phyloP scores from a whole-genome alignment of 2,797 vertebrate genomes.

The Limnodromus scolopaceus region DNA sequence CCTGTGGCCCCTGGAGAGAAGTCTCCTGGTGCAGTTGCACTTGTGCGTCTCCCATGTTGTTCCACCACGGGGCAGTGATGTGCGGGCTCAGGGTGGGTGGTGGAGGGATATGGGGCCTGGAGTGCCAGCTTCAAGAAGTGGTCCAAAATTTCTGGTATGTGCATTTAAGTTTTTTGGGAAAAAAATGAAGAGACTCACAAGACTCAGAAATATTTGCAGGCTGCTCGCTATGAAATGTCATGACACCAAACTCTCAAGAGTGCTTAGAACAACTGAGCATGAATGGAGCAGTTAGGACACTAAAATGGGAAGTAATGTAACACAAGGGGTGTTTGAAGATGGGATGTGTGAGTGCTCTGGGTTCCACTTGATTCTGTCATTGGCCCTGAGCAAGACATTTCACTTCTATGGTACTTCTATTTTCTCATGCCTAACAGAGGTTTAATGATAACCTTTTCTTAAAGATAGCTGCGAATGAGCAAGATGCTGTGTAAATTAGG shows the following conservation, averaged over 20 bases:
- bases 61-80: not conserved
- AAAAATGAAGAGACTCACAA: not conserved
- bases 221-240: fast-evolving
- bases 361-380: not conserved
- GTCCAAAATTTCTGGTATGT: not conserved
- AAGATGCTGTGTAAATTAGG: not conserved
- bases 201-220: not conserved
- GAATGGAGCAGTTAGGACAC: not conserved
- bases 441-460: not conserved
- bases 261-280: not conserved
- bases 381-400: not conserved
- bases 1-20: not conserved
- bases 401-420: not conserved
- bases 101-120: not conserved
- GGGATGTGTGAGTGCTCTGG: not conserved
- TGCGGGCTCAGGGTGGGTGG: too few relatives aligned
- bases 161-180: not conserved
- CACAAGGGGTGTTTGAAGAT: not conserved
- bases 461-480: not conserved
- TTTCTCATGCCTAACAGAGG: not conserved
- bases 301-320: not conserved
- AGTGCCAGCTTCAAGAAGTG: not conserved
- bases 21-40: not conserved
- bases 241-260: not conserved
- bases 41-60: fast-evolving